A percentile compares a stretch with the other conserved stretches of the same genome.
Evolutionary conservation across 1,140 invertebrate genomes (phyloP).

Genomic region (Oscheius sp.): DNA sequence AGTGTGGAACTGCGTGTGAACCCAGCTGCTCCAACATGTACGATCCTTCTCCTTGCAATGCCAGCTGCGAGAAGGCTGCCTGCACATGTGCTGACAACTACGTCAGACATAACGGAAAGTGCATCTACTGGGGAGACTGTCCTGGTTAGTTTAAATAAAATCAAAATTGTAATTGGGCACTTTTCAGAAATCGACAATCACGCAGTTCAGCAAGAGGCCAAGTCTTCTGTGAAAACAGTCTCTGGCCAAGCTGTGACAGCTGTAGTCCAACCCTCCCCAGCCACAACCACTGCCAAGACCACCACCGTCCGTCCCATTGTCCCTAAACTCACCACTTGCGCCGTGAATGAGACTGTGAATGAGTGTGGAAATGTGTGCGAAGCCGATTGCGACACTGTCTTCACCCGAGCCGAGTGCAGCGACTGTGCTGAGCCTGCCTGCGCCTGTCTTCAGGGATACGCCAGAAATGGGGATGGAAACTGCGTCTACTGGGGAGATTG

Average conservation of each 20-base stretch:
- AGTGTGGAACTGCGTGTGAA: conserved; percentile 59
- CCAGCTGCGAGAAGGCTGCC: conserved; percentile 49
- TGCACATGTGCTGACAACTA: conserved; percentile 60
- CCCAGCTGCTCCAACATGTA: conserved; percentile 57
- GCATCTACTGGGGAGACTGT: conserved; percentile 56
- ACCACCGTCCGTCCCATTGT: neutral
- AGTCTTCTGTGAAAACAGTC: conserved; percentile 23
- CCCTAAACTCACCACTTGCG: conserved; percentile 36
- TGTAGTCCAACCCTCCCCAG: neutral
- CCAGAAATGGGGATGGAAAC: conserved; percentile 43
- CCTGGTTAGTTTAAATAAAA: conserved; percentile 41
- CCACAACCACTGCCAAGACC: neutral
- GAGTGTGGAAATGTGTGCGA: conserved; percentile 58
- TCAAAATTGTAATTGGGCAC: neutral
- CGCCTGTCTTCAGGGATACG: conserved; percentile 54
- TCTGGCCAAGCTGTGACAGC: neutral
- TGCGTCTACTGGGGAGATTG: conserved; percentile 61
- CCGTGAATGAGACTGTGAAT: conserved; percentile 55
- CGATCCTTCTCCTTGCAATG: conserved; percentile 52
- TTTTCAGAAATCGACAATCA: conserved; percentile 46
- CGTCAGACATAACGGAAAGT: conserved; percentile 51
- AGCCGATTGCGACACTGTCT: conserved; percentile 55
- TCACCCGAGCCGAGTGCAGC: conserved; percentile 52
- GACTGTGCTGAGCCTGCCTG: conserved; percentile 49
- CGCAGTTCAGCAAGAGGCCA: neutral